Evolutionary conservation across 2,113 vertebrate genomes (phyloP), one percentile per base, ranked within the genome.

Genomic region (Psittacula cyanocephala): DNA sequence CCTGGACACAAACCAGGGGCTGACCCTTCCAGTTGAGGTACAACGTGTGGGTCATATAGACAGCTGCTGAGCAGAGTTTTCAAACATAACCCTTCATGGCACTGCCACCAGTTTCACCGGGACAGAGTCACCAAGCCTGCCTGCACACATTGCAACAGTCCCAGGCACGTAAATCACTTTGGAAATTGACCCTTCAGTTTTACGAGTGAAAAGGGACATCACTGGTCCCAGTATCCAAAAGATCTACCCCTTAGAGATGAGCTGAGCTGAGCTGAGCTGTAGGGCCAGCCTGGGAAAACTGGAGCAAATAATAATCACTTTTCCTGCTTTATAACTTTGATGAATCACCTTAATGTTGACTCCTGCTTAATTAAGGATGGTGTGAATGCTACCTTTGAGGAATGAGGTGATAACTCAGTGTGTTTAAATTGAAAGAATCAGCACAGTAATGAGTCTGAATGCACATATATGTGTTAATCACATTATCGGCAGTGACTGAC

Each of bases 331-430:
- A 15, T 10, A 79, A 55, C 65, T 81, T 59, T 82, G 70, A 88
- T 79, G 41, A 93, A 83, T 90, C 82, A 88, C 68, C 24, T 88
- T 47, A 75, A 25, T 33, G 23, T 68, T 71, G 86, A 79, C 72
- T 94, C 72, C 84, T 84, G 82, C 80, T 81, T 72, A 86, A 90
- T 93, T 79, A 76, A 88, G 77, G 68, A 90, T 1, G 11, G 65
- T 86, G 62, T 86, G 88, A 90, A 57, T 33, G 72, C 65, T 95
- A 91, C 80, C 77, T 94, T 7, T 86, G 95, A 88, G 92, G 69
- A 76, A 88, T 7, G 60, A 75, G 68, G 55, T 80, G 69, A 46
- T 84, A 90, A 79, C 47, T 84, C 69, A 68, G 27, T 20, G 24
- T 49, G 19, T 49, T 94, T 88, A 72, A 88, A 93, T 39, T 19